Evolutionary conservation across 2,113 vertebrate genomes (phyloP).

Genomic region (Ammodytes dubius): DNA sequence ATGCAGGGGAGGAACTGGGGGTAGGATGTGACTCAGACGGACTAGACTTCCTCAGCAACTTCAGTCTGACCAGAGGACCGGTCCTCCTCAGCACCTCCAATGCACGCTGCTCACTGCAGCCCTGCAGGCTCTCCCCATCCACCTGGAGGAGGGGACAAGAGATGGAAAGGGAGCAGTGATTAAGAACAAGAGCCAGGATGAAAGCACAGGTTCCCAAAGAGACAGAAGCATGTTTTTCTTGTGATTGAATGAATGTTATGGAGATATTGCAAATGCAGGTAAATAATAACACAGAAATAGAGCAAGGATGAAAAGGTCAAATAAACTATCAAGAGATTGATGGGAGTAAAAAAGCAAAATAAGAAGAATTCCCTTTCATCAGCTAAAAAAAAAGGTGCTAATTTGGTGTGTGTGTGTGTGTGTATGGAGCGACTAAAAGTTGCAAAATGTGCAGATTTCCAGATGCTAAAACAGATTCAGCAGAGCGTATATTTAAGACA

Average conservation of each 20-base stretch:
- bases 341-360: conserved; percentile 9
- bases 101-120: conserved; percentile 93
- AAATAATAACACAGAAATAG: conserved; percentile 18
- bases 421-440: conserved; percentile 21
- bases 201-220: background rate
- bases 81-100: conserved; percentile 91
- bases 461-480: conserved; percentile 38
- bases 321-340: conserved; percentile 27
- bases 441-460: conserved; percentile 42
- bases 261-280: background rate
- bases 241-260: background rate
- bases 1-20: conserved; percentile 68
- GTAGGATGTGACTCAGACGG: conserved; percentile 63
- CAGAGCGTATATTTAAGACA: conserved; percentile 26
- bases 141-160: conserved; percentile 82
- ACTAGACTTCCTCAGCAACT: conserved; percentile 84
- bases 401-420: conserved; percentile 8
- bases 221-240: background rate
- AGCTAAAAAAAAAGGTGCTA: conserved; percentile 54
- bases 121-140: conserved; percentile 92
- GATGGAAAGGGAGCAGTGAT: conserved; percentile 30
- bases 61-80: conserved; percentile 88
- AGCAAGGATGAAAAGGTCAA: conserved; percentile 9
- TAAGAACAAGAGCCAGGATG: background rate
- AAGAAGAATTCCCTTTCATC: conserved; percentile 49